Evolutionary conservation across 2,888 invertebrate species (phyloP), one percentile per base, ranked within the genome.

Genomic region (Conus canariensis): DNA sequence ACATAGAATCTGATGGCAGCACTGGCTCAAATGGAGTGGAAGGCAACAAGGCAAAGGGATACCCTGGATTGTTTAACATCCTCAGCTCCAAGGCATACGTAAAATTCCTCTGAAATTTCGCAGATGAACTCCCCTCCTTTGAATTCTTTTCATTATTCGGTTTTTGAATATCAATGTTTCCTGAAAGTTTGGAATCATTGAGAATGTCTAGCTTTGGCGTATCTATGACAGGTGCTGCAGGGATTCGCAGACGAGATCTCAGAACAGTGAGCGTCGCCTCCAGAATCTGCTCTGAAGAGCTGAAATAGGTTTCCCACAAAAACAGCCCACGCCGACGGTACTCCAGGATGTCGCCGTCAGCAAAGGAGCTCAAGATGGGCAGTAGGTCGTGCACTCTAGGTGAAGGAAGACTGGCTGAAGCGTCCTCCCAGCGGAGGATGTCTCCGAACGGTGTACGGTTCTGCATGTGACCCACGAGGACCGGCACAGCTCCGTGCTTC

Each of bases 1-100:
- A 99, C 96, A 98, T 98, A 0, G 99, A 98, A 96, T 99, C 99
- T 0, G 99, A 98, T 6, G 99, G 98, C 93, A 99, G 97, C 4
- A 98, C 97, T 0, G 98, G 98, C 96, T 99, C 98, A 96, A 98
- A 98, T 0, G 99, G 99, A 92, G 98, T 96, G 94, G 98, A 98
- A 0, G 99, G 99, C 96, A 98, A 99, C 92, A 99, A 96, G 94
- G 97, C 97, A 96, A 99, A 99, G 0, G 99, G 99, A 96, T 99
- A 98, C 1, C 95, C 94, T 1, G 94, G 93, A 9, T 92, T 90
- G 90, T 94, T 93, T 90, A 95, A 95, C 5, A 85, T 82, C 30
- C 93, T 91, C 12, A 87, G 87, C 59, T 87, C 74, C 14, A 92
- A 90, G 64, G 91, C 90, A n/a, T 90, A 88, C 0, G 95, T 95